Evolutionary conservation across 2,888 invertebrate genomes (phyloP).

Genomic region (Eumerus sabulonum): DNA sequence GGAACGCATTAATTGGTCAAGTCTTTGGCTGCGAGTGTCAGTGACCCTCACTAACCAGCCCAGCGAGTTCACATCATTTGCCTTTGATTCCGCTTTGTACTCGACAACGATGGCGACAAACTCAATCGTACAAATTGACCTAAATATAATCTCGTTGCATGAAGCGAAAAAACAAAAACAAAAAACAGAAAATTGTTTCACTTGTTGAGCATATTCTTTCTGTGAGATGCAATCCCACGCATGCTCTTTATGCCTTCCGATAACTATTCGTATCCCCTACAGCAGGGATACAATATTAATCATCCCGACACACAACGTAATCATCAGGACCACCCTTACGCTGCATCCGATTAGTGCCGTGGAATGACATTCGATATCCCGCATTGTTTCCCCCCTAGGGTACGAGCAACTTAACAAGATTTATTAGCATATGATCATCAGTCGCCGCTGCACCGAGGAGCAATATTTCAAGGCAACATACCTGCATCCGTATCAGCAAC

Average conservation of each 20-base stretch:
- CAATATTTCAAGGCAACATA: conserved; percentile 1
- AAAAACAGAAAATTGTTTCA: conserved; percentile 26
- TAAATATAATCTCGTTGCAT: conserved; percentile 46
- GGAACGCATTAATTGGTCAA: conserved; percentile 11
- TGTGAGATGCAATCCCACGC: conserved; percentile 50
- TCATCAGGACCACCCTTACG: conserved; percentile 51
- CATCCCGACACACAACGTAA: conserved; percentile 42
- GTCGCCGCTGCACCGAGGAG: background rate
- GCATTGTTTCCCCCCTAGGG: conserved; percentile 14
- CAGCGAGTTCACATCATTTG: conserved; percentile 7
- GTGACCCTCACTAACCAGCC: background rate
- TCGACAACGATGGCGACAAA: conserved; percentile 41
- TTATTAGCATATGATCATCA: conserved; percentile 21
- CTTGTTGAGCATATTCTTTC: conserved; percentile 56
- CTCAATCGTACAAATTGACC: conserved; percentile 66
- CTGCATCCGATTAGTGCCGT: conserved; percentile 34
- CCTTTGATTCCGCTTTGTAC: conserved; percentile 21
- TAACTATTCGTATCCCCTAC: no score
- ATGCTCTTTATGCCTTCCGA: conserved; percentile 41
- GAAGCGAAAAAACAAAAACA: background rate
- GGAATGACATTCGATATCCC: conserved; percentile 38
- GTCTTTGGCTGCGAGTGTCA: background rate
- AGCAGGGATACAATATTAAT: conserved; percentile 49
- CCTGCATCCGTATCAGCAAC: conserved; percentile 47
- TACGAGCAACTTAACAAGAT: conserved; percentile 18